These are phyloP conservation scores for Plebejus argus DNA, from an alignment of 2,888 invertebrate species.

Conservation along the genomic window DNA sequence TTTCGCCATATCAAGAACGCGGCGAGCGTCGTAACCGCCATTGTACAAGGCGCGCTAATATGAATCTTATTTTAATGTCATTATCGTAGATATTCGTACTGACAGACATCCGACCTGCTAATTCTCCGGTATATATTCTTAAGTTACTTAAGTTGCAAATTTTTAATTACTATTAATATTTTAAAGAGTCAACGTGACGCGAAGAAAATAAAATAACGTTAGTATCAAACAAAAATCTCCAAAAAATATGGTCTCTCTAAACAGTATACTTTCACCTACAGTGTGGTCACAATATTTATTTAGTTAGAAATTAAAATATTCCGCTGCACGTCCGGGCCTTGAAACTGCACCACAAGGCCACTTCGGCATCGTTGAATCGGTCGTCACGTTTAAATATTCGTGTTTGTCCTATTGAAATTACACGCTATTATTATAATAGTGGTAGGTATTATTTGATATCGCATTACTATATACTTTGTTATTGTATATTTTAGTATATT, in stretches of 20 bases:
- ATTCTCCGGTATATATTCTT: too few relatives aligned
- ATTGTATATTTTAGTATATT: too few relatives aligned
- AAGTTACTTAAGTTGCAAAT: too few relatives aligned
- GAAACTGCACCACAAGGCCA: not conserved
- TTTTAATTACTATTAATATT: not conserved
- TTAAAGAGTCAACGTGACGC: not conserved
- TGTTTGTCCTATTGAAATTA: not conserved
- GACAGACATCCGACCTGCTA: too few relatives aligned
- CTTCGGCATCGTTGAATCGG: not conserved
- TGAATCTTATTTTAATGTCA: too few relatives aligned
- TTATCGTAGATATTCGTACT: too few relatives aligned
- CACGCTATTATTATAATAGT: not conserved
- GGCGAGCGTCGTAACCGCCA: too few relatives aligned
- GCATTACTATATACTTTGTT: not conserved
- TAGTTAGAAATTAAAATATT: slow-evolving; percentile 25
- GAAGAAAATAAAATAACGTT: too few relatives aligned
- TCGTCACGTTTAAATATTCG: not conserved
- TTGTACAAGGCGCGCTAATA: too few relatives aligned
- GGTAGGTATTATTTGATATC: not conserved
- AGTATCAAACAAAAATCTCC: not conserved
- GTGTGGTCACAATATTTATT: slow-evolving; percentile 20
- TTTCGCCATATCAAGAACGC: too few relatives aligned
- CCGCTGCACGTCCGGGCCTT: slow-evolving; percentile 11
- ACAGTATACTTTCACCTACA: not conserved
- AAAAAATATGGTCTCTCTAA: not conserved